A percentile compares a stretch with the other conserved stretches of the same genome.
Conservation (phyloP, 2,797 vertebrate species). For the Carapus acus region DNA sequence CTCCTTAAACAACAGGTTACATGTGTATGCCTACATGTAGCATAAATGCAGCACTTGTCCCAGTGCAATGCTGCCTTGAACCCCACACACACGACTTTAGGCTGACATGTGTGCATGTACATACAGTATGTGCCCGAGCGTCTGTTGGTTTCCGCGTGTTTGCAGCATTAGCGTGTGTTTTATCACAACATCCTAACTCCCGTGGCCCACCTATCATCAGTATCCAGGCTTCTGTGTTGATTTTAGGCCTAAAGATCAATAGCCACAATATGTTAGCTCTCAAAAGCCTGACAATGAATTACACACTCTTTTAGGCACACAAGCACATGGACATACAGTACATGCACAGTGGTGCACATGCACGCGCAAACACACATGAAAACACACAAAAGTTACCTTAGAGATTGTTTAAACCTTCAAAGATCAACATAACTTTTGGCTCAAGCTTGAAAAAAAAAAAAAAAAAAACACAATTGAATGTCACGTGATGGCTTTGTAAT, state of each 20-base stretch:
- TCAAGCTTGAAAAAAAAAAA: too few relatives aligned
- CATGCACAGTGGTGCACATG: conserved; percentile 24
- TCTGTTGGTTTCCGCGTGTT: conserved; percentile 12
- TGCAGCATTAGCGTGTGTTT: conserved; percentile 41
- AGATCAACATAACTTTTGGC: too few relatives aligned
- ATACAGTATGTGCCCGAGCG: conserved; percentile 31
- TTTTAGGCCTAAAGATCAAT: conserved; percentile 81
- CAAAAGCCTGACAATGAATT: conserved; percentile 73
- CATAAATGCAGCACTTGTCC: too few relatives aligned
- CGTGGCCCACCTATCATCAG: conserved; percentile 58
- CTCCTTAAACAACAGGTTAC: too few relatives aligned
- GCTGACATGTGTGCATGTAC: conserved; percentile 25
- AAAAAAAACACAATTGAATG: too few relatives aligned
- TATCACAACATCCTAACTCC: conserved; percentile 60
- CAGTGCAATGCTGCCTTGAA: conserved; percentile 9
- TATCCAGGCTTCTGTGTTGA: conserved; percentile 72
- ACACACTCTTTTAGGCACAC: conserved; percentile 71
- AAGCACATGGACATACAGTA: conserved; percentile 56
- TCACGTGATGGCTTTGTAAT: too few relatives aligned
- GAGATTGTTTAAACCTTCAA: too few relatives aligned
- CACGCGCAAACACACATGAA: conserved; percentile 14
- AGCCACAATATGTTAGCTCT: conserved; percentile 81
- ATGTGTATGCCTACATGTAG: too few relatives aligned
- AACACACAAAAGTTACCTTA: not conserved
- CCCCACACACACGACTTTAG: conserved; percentile 33